Conservation (phyloP, 2,888 invertebrate species). For the Polymixis flavicincta region DNA sequence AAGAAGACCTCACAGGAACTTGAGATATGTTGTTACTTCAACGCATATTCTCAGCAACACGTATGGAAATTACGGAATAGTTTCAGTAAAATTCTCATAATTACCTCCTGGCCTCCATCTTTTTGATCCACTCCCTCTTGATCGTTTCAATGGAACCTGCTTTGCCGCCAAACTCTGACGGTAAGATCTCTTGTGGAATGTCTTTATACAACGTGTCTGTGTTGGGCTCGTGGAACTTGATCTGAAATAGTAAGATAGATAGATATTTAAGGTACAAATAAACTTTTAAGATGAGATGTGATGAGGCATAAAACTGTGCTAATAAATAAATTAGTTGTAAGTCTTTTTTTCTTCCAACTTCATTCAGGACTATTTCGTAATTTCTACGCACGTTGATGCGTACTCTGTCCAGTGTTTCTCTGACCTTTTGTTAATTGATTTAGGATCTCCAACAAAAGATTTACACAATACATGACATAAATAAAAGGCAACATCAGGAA, state of each 20-base stretch:
- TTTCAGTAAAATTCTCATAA: not conserved
- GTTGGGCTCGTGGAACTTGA: slow-evolving; percentile 93
- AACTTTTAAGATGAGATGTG: no score
- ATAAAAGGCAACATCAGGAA: no score
- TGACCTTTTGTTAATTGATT: no score
- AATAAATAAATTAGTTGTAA: no score
- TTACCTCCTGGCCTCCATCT: slow-evolving; percentile 91
- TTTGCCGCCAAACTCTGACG: slow-evolving; percentile 93
- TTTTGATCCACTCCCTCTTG: slow-evolving; percentile 91
- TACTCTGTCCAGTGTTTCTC: not conserved
- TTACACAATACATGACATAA: no score
- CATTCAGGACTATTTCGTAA: not conserved
- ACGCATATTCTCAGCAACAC: not conserved
- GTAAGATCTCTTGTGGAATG: slow-evolving; percentile 92
- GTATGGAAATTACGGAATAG: not conserved
- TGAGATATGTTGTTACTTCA: slow-evolving; percentile 1
- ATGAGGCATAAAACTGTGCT: no score
- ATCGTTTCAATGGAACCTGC: slow-evolving; percentile 91
- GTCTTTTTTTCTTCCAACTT: not conserved
- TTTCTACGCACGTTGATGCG: not conserved
- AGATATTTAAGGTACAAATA: not conserved
- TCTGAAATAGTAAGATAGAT: slow-evolving; percentile 78
- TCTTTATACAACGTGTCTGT: slow-evolving; percentile 92
- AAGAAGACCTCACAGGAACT: not conserved
- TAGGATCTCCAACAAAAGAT: no score